Percentiles rank a stretch among this genome's conserved stretches.
Conservation (phyloP, 1,140 invertebrate species). For the Euwallacea similis region DNA sequence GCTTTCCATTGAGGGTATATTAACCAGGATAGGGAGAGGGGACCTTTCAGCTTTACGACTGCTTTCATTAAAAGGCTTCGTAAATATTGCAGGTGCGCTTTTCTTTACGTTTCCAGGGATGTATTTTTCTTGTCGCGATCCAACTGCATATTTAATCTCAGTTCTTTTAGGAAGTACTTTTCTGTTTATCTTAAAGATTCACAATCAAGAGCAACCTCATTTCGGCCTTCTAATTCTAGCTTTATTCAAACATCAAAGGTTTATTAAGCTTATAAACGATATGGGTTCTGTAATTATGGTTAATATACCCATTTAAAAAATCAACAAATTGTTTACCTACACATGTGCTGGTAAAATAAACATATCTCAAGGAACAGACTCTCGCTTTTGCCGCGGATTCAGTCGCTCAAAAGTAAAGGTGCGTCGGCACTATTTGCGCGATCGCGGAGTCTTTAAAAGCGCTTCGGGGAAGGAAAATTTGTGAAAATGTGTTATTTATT, state of each 20-base stretch:
- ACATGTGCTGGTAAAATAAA: slow-evolving; percentile 26
- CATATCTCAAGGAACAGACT: slow-evolving; percentile 31
- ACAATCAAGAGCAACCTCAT: background rate
- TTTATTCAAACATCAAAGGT: background rate
- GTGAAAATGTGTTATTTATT: too few species aligned
- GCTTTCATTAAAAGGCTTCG: slow-evolving; percentile 12
- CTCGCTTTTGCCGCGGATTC: slow-evolving; percentile 9
- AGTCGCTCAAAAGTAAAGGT: slow-evolving; percentile 22
- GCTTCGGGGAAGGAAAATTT: too few species aligned
- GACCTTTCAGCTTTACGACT: slow-evolving; percentile 1
- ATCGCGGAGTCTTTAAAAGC: background rate
- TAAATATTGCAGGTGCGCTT: slow-evolving; percentile 12
- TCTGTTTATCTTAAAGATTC: background rate
- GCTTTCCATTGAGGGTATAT: slow-evolving; percentile 6
- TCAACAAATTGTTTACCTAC: slow-evolving; percentile 22
- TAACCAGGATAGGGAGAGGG: slow-evolving; percentile 12
- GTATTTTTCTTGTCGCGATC: too few species aligned
- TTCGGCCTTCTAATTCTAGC: background rate
- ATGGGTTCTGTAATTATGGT: too few species aligned
- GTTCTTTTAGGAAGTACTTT: background rate
- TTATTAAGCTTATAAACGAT: background rate
- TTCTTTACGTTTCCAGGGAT: background rate
- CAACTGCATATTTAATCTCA: background rate
- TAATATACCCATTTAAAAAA: slow-evolving; percentile 20
- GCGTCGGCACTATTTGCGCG: slow-evolving; percentile 11